A percentile compares a stretch with the other conserved stretches of the same genome.
Conservation (phyloP, 1,140 invertebrate genomes). For the Ctenoplectra terminalis region DNA sequence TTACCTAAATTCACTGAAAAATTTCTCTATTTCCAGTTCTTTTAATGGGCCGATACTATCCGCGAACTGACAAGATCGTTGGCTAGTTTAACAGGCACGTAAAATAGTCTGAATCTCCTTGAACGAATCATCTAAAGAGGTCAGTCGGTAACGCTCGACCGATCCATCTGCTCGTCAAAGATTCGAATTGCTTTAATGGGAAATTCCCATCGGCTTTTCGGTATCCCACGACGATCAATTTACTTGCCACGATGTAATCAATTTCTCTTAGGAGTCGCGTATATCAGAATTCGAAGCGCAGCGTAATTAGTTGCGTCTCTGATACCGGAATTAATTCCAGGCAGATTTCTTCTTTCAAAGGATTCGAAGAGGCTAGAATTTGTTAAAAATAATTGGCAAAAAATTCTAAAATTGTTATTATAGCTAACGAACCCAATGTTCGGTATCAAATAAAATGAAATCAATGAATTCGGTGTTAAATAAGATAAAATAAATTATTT, state of each 20-base stretch:
- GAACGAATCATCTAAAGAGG: not conserved
- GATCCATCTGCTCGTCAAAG: not conserved
- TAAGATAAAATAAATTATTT: too few relatives aligned
- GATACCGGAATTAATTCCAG: not conserved
- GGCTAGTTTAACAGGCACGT: too few relatives aligned
- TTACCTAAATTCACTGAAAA: not conserved
- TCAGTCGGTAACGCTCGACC: not conserved
- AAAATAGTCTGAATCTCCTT: not conserved
- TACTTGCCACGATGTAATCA: conserved; percentile 12
- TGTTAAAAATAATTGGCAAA: not conserved
- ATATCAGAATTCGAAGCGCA: conserved; percentile 5
- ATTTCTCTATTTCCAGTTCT: not conserved
- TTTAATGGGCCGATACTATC: not conserved
- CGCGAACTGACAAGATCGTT: not conserved
- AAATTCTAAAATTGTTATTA: not conserved
- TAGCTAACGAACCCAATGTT: too few relatives aligned
- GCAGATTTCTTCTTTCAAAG: not conserved
- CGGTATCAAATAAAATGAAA: too few relatives aligned
- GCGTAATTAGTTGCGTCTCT: not conserved
- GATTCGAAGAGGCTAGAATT: too few relatives aligned
- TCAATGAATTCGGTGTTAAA: too few relatives aligned
- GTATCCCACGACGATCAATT: conserved; percentile 35
- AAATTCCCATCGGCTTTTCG: conserved; percentile 18
- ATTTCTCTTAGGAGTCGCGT: conserved; percentile 16
- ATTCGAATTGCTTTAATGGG: not conserved